Percentiles rank a stretch among this genome's conserved stretches.
Conservation (phyloP, 2,797 vertebrate genomes). For the Phyllotis vaccarum region DNA sequence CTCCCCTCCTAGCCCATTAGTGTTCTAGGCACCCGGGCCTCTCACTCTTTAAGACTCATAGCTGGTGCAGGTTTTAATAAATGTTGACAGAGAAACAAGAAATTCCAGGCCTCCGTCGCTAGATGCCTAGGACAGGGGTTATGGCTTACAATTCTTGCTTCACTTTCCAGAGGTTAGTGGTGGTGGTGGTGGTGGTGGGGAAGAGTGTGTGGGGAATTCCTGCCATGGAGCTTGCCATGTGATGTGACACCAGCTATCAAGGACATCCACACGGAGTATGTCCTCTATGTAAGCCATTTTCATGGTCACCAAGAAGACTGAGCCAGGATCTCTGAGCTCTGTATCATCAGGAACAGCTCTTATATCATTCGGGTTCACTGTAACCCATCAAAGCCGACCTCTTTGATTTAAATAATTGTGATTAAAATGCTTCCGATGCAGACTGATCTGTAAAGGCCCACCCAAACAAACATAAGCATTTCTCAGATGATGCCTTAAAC, state of each 20-base stretch:
- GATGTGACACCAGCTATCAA: background rate
- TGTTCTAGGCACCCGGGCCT: background rate
- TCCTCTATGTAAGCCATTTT: background rate
- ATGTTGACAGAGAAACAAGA: background rate
- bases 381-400: background rate
- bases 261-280: background rate
- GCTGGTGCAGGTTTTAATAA: background rate
- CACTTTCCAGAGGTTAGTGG: background rate
- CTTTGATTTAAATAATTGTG: background rate
- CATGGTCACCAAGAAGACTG: background rate
- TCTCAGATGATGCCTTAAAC: conserved; percentile 13
- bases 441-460: background rate
- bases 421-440: conserved; percentile 26
- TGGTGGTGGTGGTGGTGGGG: too few relatives aligned
- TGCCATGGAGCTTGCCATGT: background rate
- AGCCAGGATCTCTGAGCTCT: too few relatives aligned
- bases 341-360: background rate
- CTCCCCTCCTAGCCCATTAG: background rate
- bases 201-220: background rate
- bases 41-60: background rate
- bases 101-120: background rate
- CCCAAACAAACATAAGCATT: background rate
- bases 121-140: background rate
- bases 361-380: rapidly evolving
- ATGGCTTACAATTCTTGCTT: background rate